These are phyloP conservation scores for Stigmatopora nigra DNA, from an alignment of 2,113 vertebrate species.

Conservation along the genomic window DNA sequence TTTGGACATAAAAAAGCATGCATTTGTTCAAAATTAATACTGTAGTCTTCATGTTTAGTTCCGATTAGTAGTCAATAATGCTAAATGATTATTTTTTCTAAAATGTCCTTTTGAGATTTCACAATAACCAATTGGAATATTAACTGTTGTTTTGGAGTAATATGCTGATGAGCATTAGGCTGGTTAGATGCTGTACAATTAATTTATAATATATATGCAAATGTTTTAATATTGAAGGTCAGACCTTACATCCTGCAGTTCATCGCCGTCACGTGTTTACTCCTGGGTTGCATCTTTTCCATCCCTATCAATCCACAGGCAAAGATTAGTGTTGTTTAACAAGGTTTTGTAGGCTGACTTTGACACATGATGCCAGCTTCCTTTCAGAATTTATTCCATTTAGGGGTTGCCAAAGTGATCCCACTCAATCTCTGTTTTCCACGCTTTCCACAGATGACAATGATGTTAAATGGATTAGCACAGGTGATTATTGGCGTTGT, in stretches of 20 bases:
- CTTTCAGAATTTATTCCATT: constrained; percentile 36
- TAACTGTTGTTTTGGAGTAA: too few species aligned
- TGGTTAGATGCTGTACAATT: too few species aligned
- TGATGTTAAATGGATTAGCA: constrained; percentile 67
- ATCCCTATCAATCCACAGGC: constrained; percentile 28
- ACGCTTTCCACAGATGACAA: constrained; percentile 54
- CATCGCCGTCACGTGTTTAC: constrained; percentile 22
- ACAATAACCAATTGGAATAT: too few species aligned
- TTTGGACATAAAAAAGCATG: too few species aligned
- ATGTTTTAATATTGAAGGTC: constrained; percentile 20
- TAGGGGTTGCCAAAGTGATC: constrained; percentile 35
- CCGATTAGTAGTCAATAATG: too few species aligned
- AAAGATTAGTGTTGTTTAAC: constrained; percentile 58
- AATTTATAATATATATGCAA: too few species aligned
- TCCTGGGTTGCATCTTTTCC: constrained; percentile 15
- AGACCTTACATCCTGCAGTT: constrained; percentile 2
- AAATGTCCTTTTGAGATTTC: too few species aligned
- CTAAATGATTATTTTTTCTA: too few species aligned
- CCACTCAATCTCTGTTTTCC: constrained; percentile 40
- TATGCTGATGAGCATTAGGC: too few species aligned
- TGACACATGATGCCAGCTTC: constrained; percentile 29
- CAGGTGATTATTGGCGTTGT: constrained; percentile 66
- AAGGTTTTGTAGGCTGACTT: constrained; percentile 40
- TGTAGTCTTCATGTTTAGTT: too few species aligned
- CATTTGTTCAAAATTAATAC: too few species aligned